These are phyloP conservation scores for Anoplophora glabripennis DNA, from an alignment of 1,140 invertebrate species.

Conservation along the genomic window DNA sequence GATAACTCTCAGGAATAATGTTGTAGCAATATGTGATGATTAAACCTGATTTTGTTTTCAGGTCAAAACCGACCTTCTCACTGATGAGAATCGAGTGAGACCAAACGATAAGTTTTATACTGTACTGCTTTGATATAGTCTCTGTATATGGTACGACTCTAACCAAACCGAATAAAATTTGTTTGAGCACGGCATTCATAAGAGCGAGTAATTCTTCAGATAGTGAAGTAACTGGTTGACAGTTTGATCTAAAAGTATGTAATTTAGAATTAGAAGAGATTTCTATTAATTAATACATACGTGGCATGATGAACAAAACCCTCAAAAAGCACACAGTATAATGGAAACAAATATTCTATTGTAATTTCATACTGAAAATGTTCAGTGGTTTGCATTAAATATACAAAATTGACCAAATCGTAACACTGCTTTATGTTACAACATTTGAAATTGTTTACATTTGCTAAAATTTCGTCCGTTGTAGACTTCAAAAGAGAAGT, in stretches of 20 bases:
- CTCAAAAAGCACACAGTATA: constrained; percentile 25
- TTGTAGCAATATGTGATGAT: constrained; percentile 26
- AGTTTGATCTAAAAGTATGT: constrained; percentile 19
- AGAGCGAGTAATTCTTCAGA: constrained; percentile 22
- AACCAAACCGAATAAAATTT: constrained; percentile 26
- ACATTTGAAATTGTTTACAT: constrained; percentile 47
- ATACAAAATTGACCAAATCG: constrained; percentile 28
- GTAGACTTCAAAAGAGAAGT: constrained; percentile 20
- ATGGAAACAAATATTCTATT: constrained; percentile 23
- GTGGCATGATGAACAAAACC: constrained; percentile 21
- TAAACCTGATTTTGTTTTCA: constrained; percentile 27
- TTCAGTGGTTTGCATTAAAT: constrained; percentile 21
- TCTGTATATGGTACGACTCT: constrained; percentile 21
- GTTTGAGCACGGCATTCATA: constrained; percentile 28
- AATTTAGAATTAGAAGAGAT: not conserved
- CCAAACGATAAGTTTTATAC: constrained; percentile 18
- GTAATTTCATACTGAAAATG: constrained; percentile 18
- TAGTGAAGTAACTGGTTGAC: constrained; percentile 20
- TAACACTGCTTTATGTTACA: constrained; percentile 26
- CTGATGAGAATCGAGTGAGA: constrained; percentile 23
- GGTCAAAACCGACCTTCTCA: constrained; percentile 26
- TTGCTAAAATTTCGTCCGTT: constrained; percentile 31
- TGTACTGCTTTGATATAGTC: constrained; percentile 20
- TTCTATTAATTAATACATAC: constrained; percentile 13
- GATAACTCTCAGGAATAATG: constrained; percentile 15